Evolutionary conservation across 2,888 invertebrate species (phyloP).

Genomic region (Epistrophella euchroma): DNA sequence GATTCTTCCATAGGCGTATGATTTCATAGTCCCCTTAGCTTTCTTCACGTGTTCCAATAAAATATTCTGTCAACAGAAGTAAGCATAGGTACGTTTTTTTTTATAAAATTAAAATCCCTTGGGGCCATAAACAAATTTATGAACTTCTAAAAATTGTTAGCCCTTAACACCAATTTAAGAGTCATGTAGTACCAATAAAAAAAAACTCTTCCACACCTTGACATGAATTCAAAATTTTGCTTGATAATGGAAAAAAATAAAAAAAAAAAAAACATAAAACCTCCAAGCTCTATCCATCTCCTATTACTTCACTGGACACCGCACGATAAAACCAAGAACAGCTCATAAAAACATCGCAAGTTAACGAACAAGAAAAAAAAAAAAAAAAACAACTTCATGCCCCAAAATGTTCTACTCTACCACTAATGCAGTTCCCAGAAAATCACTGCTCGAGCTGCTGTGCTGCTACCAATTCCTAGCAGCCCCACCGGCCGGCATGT

Average conservation of each 20-base stretch:
- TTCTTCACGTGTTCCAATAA: no score
- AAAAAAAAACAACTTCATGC: neutral
- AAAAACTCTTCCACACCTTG: conserved; percentile 10
- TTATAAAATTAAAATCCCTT: neutral
- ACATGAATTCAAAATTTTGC: conserved; percentile 7
- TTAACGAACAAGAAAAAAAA: neutral
- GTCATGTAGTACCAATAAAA: neutral
- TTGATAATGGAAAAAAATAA: neutral
- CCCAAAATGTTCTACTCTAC: conserved; percentile 34
- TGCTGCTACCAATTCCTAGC: neutral
- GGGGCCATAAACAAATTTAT: neutral
- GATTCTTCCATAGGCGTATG: no score
- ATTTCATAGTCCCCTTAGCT: no score
- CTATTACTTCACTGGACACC: conserved; percentile 48
- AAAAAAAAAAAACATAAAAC: conserved; percentile 13
- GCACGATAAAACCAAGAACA: conserved; percentile 2
- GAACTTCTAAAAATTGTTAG: neutral
- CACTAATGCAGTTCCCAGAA: conserved; percentile 62
- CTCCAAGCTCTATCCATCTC: conserved; percentile 37
- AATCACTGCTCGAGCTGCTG: conserved; percentile 37
- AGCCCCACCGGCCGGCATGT: conserved; percentile 5
- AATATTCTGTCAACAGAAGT: no score
- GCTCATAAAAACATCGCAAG: conserved; percentile 16
- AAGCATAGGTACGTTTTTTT: no score
- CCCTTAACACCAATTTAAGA: conserved; percentile 2